Conservation (phyloP, 2,888 invertebrate species). For the Protula sp. region DNA sequence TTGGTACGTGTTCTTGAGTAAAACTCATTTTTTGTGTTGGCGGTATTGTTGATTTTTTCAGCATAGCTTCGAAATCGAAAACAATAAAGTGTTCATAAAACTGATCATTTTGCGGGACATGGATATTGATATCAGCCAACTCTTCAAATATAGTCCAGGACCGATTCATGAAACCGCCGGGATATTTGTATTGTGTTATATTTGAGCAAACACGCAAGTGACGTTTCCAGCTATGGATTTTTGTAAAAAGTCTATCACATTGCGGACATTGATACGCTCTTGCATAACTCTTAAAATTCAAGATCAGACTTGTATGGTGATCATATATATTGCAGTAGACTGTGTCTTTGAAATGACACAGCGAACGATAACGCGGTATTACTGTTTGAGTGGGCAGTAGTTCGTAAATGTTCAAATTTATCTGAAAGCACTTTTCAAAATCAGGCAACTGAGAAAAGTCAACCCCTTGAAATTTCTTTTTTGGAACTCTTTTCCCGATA, state of each 20-base stretch:
- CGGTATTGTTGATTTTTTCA: not conserved
- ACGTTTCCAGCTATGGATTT: not conserved
- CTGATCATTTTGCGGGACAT: not conserved
- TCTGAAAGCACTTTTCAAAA: not conserved
- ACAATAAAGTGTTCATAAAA: not conserved
- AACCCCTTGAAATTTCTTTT: not conserved
- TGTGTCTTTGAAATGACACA: not conserved
- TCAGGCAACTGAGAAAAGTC: not conserved
- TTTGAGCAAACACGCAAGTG: not conserved
- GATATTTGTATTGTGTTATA: not conserved
- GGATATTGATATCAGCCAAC: not conserved
- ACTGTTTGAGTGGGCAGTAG: not conserved
- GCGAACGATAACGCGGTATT: not conserved
- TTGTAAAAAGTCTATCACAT: not conserved
- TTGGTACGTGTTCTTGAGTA: not conserved
- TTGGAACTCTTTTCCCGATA: no score
- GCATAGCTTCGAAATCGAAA: not conserved
- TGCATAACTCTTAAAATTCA: not conserved
- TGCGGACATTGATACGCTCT: not conserved
- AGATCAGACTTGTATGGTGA: not conserved
- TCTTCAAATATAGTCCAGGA: not conserved
- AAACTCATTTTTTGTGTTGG: not conserved
- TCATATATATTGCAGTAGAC: not conserved
- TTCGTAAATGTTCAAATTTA: not conserved
- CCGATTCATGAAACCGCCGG: not conserved